These are phyloP conservation scores for Galerucella calmariensis DNA, from an alignment of 2,888 invertebrate genomes.

Conservation along the genomic window DNA sequence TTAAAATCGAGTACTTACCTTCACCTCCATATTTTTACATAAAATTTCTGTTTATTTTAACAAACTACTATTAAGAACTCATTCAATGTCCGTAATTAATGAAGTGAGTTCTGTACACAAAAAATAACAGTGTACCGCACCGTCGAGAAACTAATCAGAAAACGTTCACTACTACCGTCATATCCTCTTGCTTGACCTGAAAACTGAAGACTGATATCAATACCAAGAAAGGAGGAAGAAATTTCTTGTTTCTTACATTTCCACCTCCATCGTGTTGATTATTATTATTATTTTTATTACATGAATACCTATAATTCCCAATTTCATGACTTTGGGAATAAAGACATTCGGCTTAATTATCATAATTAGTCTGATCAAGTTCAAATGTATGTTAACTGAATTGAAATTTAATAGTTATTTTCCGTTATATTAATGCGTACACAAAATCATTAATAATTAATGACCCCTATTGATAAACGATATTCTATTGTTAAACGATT, in stretches of 20 bases:
- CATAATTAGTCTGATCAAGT: no score
- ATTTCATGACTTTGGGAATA: not conserved
- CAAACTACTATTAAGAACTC: not conserved
- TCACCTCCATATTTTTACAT: not conserved
- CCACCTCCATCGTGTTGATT: not conserved
- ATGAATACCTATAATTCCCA: not conserved
- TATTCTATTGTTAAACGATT: no score
- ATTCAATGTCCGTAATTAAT: not conserved
- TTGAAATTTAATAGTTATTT: no score
- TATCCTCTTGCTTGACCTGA: constrained; percentile 3
- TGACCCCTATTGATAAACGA: no score
- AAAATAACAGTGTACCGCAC: not conserved
- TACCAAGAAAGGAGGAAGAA: not conserved
- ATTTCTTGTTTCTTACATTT: not conserved
- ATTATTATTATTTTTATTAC: not conserved
- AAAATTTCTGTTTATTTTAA: not conserved
- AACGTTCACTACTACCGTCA: not conserved
- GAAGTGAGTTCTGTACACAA: not conserved
- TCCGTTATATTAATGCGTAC: no score
- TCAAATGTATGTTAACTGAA: no score
- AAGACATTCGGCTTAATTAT: no score
- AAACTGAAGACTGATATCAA: not conserved
- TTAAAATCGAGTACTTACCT: not conserved
- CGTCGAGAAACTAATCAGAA: not conserved
- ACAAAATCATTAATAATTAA: no score